A percentile compares a stretch with the other conserved stretches of the same genome.
phyloP scores from a whole-genome alignment of 2,797 vertebrate genomes.

The Labeo calbasu region DNA sequence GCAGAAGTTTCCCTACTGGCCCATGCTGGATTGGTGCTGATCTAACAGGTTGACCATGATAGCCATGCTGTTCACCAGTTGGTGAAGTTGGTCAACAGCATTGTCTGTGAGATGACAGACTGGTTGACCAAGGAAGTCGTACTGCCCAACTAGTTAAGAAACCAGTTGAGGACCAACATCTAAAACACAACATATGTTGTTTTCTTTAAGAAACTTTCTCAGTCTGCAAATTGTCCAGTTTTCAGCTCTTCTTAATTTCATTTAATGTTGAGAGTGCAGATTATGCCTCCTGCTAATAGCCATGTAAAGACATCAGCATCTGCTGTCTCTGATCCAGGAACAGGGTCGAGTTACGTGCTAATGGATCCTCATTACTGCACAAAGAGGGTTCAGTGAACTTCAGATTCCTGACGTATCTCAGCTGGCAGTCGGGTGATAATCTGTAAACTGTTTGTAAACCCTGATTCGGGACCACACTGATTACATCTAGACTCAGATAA shows the following conservation, averaged over 20 bases:
- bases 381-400: slow-evolving; percentile 41
- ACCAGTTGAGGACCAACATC: not conserved
- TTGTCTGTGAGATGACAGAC: not conserved
- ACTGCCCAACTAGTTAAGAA: not conserved
- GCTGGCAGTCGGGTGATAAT: slow-evolving; percentile 18
- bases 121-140: not conserved
- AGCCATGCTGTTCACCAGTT: not conserved
- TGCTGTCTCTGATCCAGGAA: slow-evolving; percentile 38
- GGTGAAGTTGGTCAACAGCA: not conserved
- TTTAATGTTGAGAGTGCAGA: slow-evolving; percentile 27
- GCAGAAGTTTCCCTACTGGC: not conserved
- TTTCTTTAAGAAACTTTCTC: slow-evolving; percentile 2
- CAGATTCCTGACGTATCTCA: slow-evolving; percentile 45
- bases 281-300: slow-evolving; percentile 20
- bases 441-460: slow-evolving; percentile 30
- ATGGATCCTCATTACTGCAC: slow-evolving; percentile 41
- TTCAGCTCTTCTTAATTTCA: slow-evolving; percentile 28
- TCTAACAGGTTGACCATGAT: not conserved
- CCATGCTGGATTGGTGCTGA: not conserved
- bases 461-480: not conserved
- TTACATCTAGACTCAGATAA: not conserved
- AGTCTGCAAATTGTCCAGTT: slow-evolving; percentile 9
- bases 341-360: slow-evolving; percentile 40
- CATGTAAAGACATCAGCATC: slow-evolving; percentile 44
- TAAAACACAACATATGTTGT: slow-evolving; percentile 23